phyloP scores from a whole-genome alignment of 1,140 invertebrate species.

The Bombus sylvicola region DNA sequence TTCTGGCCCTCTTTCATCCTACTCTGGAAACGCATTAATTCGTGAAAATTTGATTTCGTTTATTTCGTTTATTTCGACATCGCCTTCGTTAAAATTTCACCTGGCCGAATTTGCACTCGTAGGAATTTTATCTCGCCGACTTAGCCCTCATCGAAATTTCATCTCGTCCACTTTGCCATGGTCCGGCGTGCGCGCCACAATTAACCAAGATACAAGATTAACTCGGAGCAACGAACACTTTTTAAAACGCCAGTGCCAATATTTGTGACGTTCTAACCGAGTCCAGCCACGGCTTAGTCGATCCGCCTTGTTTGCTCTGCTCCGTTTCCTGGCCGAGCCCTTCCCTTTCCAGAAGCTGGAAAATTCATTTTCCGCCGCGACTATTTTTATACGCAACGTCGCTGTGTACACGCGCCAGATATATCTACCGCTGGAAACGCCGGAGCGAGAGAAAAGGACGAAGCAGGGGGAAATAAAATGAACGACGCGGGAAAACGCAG shows the following conservation, averaged over 20 bases:
- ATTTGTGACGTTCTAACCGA: conserved; percentile 27
- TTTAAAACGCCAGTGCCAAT: conserved; percentile 27
- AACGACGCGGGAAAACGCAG: neutral
- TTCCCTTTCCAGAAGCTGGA: neutral
- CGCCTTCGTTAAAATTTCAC: neutral
- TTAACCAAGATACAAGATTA: conserved; percentile 9
- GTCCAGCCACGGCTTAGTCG: neutral
- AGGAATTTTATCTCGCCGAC: neutral
- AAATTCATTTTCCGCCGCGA: neutral
- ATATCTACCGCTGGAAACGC: neutral
- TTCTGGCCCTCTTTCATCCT: too few relatives aligned
- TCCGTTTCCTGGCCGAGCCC: neutral
- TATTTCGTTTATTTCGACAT: neutral
- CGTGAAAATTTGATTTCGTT: neutral
- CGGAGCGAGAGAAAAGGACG: neutral
- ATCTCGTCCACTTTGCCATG: neutral
- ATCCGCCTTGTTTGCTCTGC: conserved; percentile 15
- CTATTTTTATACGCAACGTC: neutral
- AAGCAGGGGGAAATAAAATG: neutral
- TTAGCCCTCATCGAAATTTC: neutral
- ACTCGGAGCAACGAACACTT: neutral
- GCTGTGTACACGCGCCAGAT: neutral
- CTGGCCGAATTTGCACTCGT: too few relatives aligned
- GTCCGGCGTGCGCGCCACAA: too few relatives aligned
- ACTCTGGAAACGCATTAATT: too few relatives aligned